These are phyloP conservation scores for Osmerus eperlanus DNA, from an alignment of 2,113 vertebrate genomes.

Conservation along the genomic window DNA sequence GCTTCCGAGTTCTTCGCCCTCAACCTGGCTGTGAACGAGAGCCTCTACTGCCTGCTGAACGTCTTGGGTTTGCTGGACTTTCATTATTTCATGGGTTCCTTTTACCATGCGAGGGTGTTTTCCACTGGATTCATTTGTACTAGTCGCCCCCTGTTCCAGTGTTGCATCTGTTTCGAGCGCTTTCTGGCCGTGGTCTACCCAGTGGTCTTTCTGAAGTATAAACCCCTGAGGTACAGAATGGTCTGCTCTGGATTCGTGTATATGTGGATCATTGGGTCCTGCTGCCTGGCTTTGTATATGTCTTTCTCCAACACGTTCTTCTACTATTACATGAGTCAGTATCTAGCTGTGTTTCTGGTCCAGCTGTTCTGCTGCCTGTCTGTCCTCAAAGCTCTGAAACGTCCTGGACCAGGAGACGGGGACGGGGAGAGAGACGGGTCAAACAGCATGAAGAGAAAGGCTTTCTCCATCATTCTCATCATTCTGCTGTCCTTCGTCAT, in stretches of 20 bases:
- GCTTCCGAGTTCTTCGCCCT: background rate
- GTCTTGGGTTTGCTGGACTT: background rate
- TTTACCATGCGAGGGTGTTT: background rate
- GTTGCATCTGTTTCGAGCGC: constrained; percentile 15
- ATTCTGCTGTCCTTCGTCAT: background rate
- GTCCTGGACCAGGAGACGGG: background rate
- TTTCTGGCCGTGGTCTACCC: constrained; percentile 24
- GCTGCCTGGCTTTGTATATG: background rate
- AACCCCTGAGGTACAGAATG: constrained; percentile 13
- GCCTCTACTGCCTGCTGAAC: background rate
- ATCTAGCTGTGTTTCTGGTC: background rate
- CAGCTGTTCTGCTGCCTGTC: constrained; percentile 7
- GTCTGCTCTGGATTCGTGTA: background rate
- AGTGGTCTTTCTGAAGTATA: constrained; percentile 15
- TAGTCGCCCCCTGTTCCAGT: constrained; percentile 7
- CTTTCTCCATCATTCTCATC: background rate
- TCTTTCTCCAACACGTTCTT: too few relatives aligned
- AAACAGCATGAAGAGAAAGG: background rate
- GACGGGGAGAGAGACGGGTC: background rate
- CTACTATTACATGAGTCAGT: background rate
- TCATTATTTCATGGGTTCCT: background rate
- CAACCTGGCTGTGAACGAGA: background rate
- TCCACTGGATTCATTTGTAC: background rate
- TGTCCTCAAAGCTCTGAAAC: constrained; percentile 1
- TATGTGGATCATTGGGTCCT: background rate